Evolutionary conservation across 2,113 vertebrate genomes (phyloP).

Genomic region (Phalacrocorax pelagicus): DNA sequence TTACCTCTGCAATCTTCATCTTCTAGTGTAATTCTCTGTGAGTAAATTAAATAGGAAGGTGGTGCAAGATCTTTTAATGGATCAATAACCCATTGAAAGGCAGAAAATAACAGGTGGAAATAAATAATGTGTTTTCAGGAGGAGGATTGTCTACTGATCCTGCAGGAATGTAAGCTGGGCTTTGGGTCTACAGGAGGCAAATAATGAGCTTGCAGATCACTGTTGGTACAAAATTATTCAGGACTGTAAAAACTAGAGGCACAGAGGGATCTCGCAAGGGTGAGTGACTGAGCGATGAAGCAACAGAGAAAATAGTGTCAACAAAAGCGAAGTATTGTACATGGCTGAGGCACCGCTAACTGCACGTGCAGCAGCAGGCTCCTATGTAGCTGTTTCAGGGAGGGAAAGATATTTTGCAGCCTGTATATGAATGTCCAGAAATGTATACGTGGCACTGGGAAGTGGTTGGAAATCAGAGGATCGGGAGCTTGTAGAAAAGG

Average conservation of each 20-base stretch:
- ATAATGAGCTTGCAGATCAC: background rate
- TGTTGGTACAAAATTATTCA: background rate
- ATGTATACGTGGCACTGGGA: accelerated
- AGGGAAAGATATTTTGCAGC: background rate
- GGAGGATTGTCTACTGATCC: background rate
- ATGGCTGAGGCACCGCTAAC: background rate
- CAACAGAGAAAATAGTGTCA: background rate
- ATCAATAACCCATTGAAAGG: background rate
- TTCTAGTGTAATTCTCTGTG: background rate
- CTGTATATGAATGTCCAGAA: background rate
- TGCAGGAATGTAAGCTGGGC: background rate
- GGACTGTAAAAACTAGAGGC: background rate
- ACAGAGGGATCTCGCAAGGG: background rate
- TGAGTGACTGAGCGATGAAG: accelerated
- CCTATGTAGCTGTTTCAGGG: accelerated
- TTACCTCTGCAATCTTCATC: background rate
- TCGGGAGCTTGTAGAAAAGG: background rate
- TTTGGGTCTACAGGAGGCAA: background rate
- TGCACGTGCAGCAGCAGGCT: background rate
- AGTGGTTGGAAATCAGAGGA: background rate
- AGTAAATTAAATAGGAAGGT: background rate
- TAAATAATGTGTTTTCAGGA: background rate
- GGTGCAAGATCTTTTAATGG: background rate
- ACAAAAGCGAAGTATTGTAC: background rate
- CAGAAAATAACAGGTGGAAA: background rate